Evolutionary conservation across 1,140 invertebrate genomes (phyloP), one percentile per base, ranked within the genome.

Genomic region (Pteromalus puparum): DNA sequence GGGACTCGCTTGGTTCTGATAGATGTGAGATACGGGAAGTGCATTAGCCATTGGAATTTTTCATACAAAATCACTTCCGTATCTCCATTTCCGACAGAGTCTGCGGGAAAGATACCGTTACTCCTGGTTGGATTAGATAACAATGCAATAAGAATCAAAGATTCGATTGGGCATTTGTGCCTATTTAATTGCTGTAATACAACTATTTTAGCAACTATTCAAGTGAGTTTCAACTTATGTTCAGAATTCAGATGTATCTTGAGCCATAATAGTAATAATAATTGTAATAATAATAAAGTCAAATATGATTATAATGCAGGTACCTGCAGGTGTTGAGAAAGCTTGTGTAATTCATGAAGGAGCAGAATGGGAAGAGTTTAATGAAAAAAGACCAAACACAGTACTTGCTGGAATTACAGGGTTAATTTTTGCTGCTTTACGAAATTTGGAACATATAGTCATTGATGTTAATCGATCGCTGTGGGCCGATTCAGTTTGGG

Each of bases 11-110:
- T 95, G 28, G 89, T 94, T 82, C 91, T 95, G 24, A 85, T 94
- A 9, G 91, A 92, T 85, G 87, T 89, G 5, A 90, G 89, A 87
- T 93, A 88, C 81, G 92, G 94, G 12, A 91, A 92, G 21, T 90
- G 91, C 68, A 89, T 93, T 26, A 93, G 93, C 77, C 91, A 92
- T 2, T 94, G 94, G 93, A 93, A 89, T 12, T 95, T 95, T 89
- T 91, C 91, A n/a, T 89, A 90, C 5, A 89, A 90, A 65, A 88
- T 92, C 61, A 90, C 90, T 1, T 91, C 89, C 28, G 90, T 92
- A 1, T 88, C 87, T 46, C 85, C 90, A 53, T 90, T 93, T 82
- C 90, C 92, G 5, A 83, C 88, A 3, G 87, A 92, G 89, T 80
- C 89, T 81, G 30, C 30, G 30, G 91, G 90, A 74, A 91, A 82